Conservation (phyloP, 2,113 vertebrate genomes). For the Tamias sibiricus region DNA sequence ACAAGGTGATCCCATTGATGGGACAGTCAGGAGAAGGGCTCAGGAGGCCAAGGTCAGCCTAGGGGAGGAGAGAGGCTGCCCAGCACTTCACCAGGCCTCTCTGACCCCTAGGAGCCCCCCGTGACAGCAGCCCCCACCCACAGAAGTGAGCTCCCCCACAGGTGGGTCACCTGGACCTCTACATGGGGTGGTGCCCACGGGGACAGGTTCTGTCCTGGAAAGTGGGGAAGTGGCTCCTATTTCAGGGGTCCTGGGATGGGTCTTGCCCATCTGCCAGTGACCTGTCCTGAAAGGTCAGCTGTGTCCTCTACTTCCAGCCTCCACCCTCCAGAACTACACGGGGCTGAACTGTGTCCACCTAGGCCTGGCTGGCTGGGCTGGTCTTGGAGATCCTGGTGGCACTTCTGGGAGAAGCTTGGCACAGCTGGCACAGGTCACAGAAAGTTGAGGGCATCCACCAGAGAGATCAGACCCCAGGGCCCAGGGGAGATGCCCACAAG, state of each 20-base stretch:
- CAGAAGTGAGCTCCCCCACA: too few species aligned
- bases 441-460: fast-evolving
- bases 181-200: too few species aligned
- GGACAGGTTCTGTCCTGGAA: too few species aligned
- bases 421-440: background rate
- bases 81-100: too few species aligned
- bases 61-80: too few species aligned
- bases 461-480: background rate
- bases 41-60: background rate
- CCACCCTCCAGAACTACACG: background rate
- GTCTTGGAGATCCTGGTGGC: background rate
- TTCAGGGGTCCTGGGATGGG: background rate
- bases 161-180: too few species aligned
- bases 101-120: too few species aligned
- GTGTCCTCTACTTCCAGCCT: background rate
- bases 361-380: background rate
- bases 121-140: too few species aligned
- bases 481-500: fast-evolving
- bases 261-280: background rate
- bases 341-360: background rate
- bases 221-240: background rate
- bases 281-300: too few species aligned
- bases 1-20: background rate
- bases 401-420: slow-evolving; percentile 28
- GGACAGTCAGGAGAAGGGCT: background rate